phyloP scores from a whole-genome alignment of 64 coral and sea anemone species.

The Montipora cactus region DNA sequence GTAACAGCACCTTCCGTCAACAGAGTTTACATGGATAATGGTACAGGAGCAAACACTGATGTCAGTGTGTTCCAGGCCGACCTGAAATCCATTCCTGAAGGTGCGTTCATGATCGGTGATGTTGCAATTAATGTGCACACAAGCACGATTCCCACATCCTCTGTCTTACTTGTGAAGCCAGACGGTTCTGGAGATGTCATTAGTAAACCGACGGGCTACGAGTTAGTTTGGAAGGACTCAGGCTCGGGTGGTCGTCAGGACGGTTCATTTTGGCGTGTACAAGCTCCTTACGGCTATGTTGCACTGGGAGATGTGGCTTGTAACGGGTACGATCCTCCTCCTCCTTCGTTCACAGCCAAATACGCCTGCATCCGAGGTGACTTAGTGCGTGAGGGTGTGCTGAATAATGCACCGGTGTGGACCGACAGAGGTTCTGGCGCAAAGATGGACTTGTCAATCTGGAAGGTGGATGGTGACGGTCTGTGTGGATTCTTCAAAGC shows the following conservation, averaged over 20 bases:
- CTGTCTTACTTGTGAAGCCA: conserved; percentile 8
- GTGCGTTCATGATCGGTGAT: background rate
- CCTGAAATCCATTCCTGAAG: background rate
- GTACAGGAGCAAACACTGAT: background rate
- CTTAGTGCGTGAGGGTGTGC: background rate
- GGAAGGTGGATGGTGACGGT: background rate
- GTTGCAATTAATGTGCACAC: background rate
- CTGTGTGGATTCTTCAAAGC: conserved; percentile 14
- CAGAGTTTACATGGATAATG: background rate
- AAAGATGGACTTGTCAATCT: background rate
- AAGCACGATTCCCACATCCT: background rate
- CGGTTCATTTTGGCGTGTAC: background rate
- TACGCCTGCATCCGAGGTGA: conserved; percentile 21
- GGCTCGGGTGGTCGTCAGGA: background rate
- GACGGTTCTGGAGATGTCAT: background rate
- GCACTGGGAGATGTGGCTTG: conserved; percentile 19
- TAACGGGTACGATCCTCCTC: background rate
- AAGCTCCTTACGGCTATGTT: background rate
- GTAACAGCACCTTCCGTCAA: background rate
- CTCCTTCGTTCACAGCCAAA: background rate
- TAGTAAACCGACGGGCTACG: background rate
- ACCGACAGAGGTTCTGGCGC: background rate
- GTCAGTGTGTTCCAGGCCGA: background rate
- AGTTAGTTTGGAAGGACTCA: background rate
- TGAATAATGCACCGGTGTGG: background rate